Conservation (phyloP, 2,797 vertebrate genomes). For the Pangasius sanitwongsei region DNA sequence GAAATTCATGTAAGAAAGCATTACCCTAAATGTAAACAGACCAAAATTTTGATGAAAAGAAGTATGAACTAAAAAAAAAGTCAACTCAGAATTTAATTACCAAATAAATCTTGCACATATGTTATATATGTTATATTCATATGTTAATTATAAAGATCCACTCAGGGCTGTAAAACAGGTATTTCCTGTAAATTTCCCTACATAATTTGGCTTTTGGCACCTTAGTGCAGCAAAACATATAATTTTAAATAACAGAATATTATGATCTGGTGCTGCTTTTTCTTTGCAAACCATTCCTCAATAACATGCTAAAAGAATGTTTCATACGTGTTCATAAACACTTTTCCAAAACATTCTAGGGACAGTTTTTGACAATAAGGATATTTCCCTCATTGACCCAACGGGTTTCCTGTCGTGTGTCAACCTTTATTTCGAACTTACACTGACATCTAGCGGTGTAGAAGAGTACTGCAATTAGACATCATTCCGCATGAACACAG, state of each 20-base stretch:
- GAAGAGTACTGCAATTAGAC: background rate
- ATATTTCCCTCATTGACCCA: background rate
- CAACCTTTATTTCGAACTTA: background rate
- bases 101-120: background rate
- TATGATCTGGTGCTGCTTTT: background rate
- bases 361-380: background rate
- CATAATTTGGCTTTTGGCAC: background rate
- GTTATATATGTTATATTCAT: too few species aligned
- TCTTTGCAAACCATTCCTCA: background rate
- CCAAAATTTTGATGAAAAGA: background rate
- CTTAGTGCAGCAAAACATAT: background rate
- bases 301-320: background rate
- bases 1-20: background rate
- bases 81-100: background rate
- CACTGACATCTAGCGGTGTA: conserved; percentile 34
- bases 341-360: background rate
- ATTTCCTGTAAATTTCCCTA: background rate
- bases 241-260: background rate
- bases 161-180: background rate
- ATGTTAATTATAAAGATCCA: background rate
- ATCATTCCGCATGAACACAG: background rate
- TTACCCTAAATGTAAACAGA: background rate
- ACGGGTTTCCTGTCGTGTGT: background rate
- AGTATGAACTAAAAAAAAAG: background rate
- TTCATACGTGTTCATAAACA: background rate